Evolutionary conservation across 2,113 vertebrate species (phyloP), one percentile per base, ranked within the genome.

Genomic region (Diphyllodes magnificus): DNA sequence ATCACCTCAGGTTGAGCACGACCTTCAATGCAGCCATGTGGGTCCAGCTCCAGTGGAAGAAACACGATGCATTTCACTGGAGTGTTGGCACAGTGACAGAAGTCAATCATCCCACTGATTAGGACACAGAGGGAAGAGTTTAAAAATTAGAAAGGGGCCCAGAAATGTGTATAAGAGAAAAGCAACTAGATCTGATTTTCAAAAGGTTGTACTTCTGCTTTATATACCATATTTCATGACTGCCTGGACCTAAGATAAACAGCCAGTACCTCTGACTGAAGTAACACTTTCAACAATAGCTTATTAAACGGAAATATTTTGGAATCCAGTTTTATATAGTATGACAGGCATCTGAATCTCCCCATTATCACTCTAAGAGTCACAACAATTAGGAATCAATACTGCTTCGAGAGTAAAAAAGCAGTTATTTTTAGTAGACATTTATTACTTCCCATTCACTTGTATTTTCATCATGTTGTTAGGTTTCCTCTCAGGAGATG

Each of bases 401-500:
- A 77, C 50, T 73, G 66, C 24, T 91, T 69, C 68, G 12, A 47
- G 27, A 77, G 56, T 64, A 72, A 81, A 72, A 95, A 45, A 53
- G 28, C 22, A 71, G n/a, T 69, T 22, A 13, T 45, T 91, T 89
- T 73, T 35, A 57, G 64, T 9, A 82, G 70, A 92, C 25, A 90
- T 84, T 81, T 77, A 84, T 63, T 61, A 80, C 51, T 82, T 94
- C 45, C 28, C 28, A n/a, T 64, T 93, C 40, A 63, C 60, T 93
- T 63, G 42, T 44, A 71, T 81, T 92, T 86, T 93, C 70, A 77
- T 93, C 51, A 82, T 51, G 51, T 47, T 91, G 39, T 47, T 77
- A 72, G 24, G 27, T 66, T 81, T 82, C 53, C 89, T 92, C 92
- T 90, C 61, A 75, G 66, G 86, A 96, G 24, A 86, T 33, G 13